Conservation (phyloP, 2,113 vertebrate species). For the Ammodytes marinus region DNA sequence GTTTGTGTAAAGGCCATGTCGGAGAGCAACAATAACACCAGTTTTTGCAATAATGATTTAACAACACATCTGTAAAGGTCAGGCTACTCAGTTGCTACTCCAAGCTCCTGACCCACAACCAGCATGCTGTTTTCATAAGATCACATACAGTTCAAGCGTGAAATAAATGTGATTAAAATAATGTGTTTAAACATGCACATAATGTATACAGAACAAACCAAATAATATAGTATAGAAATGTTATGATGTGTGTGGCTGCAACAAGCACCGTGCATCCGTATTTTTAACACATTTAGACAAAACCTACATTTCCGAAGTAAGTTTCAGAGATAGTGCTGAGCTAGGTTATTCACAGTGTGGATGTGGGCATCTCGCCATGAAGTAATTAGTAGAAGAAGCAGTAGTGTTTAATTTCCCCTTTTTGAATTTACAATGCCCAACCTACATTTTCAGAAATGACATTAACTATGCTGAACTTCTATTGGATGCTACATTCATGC, state of each 20-base stretch:
- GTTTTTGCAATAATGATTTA: slow-evolving; percentile 45
- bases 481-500: slow-evolving; percentile 18
- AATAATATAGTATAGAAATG: neutral
- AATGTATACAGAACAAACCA: neutral
- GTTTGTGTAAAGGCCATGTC: slow-evolving; percentile 67
- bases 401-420: slow-evolving; percentile 11
- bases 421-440: slow-evolving; percentile 29
- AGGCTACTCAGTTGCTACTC: neutral
- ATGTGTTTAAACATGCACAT: neutral
- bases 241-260: neutral
- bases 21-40: slow-evolving; percentile 43
- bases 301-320: neutral
- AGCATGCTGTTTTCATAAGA: neutral
- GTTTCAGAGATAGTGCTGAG: slow-evolving; percentile 16
- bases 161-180: too few relatives aligned
- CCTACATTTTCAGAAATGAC: slow-evolving; percentile 31
- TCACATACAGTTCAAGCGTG: neutral
- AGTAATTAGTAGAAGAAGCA: slow-evolving; percentile 39
- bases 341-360: slow-evolving; percentile 41
- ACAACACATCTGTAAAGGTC: slow-evolving; percentile 54
- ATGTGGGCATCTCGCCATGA: slow-evolving; percentile 45
- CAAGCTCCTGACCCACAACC: neutral
- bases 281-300: slow-evolving; percentile 26
- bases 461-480: slow-evolving; percentile 28
- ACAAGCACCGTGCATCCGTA: slow-evolving; percentile 24